Conservation (phyloP, 2,888 invertebrate genomes). For the Synanthedon andrenaeformis region DNA sequence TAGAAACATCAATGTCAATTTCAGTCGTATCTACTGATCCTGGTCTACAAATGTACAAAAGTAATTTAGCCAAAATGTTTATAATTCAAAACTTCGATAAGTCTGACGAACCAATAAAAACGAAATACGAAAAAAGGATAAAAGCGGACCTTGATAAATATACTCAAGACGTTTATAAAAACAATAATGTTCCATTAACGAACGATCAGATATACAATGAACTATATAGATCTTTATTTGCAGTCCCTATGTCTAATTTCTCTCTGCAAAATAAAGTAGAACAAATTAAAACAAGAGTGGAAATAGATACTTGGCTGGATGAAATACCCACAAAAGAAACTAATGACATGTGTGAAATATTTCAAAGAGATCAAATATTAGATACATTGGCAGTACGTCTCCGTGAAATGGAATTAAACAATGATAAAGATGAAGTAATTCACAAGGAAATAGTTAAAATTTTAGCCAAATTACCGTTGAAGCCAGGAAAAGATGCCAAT, state of each 20-base stretch:
- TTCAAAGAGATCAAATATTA: constrained; percentile 32
- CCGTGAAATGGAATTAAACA: constrained; percentile 29
- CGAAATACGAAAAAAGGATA: constrained; percentile 28
- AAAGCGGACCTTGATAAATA: constrained; percentile 29
- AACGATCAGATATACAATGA: constrained; percentile 35
- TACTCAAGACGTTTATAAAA: constrained; percentile 24
- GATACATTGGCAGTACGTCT: constrained; percentile 31
- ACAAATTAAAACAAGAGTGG: constrained; percentile 38
- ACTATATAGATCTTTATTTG: constrained; percentile 31
- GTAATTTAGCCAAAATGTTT: constrained; percentile 33
- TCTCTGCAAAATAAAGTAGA: constrained; percentile 32
- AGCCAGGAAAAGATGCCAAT: constrained; percentile 15
- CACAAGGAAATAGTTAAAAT: constrained; percentile 34
- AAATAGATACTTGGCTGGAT: constrained; percentile 38
- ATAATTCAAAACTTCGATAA: constrained; percentile 46
- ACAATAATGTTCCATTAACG: constrained; percentile 23
- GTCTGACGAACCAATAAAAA: constrained; percentile 24
- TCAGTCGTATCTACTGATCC: constrained; percentile 25
- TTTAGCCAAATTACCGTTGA: constrained; percentile 30
- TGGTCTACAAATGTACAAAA: constrained; percentile 41
- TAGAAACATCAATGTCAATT: constrained; percentile 32
- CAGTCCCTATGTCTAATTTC: constrained; percentile 30
- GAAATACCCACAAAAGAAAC: constrained; percentile 25
- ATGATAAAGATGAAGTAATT: constrained; percentile 22
- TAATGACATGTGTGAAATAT: constrained; percentile 16